Evolutionary conservation across 2,797 vertebrate species (phyloP), one percentile per base, ranked within the genome.

Genomic region (Protosalanx chinensis): DNA sequence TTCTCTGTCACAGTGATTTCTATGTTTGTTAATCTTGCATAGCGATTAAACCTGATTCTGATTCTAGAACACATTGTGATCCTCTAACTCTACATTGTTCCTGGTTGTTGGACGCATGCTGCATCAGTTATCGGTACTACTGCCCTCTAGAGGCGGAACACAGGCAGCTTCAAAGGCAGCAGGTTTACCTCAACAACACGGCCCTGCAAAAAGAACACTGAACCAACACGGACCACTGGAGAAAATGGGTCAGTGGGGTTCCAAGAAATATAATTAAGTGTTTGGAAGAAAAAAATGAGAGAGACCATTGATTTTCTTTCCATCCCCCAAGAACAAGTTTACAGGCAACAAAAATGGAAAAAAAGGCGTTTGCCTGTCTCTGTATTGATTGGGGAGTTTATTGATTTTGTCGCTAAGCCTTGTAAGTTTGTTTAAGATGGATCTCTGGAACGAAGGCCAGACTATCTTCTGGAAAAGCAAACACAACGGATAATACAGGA

Each of bases 401-500:
- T 86, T 85, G 84, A 88, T 88, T 56, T 81, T 83, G 81, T 85
- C 81, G 72, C 85, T 79, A 79, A 83, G 85, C 84, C 81, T 67
- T 72, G 78, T 79, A 80, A 77, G 87, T 86, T 87, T 85, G 85
- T 86, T 87, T 86, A 86, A 84, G 86, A 81, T 81, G 79, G 82
- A 85, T 88, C 82, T 86, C 74, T 72, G 72, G 79, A 75, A 70
- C 23, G 33, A 62, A 64, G 67, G 71, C 70, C 64, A 71, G 75
- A 80, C 80, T 71, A 81, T 86, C 72, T 70, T 74, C 71, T 75
- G 63, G 71, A 76, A 85, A 79, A 81, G 73, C 74, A 85, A 84
- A 82, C 77, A 82, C 64, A 66, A 67, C 67, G 77, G 76, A 82
- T 76, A 75, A 75, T 78, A 64, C 71, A 79, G 60, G 75, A 64